Conservation (phyloP, 2,888 invertebrate species). For the Alloscopus bannaensis region DNA sequence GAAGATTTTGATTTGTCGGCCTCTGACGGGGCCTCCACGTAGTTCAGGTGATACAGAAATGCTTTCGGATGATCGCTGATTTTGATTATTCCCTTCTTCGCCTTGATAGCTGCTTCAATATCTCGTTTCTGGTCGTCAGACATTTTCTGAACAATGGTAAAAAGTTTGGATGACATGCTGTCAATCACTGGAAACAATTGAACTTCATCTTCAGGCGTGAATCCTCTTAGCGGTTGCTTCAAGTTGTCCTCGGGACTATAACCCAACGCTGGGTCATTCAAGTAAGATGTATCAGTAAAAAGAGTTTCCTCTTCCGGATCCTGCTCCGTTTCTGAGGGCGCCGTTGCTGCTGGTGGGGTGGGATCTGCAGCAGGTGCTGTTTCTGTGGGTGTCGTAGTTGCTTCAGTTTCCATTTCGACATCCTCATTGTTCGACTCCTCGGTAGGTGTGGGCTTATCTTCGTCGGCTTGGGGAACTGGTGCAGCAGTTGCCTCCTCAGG, state of each 20-base stretch:
- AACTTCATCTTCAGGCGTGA: constrained; percentile 47
- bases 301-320: not conserved
- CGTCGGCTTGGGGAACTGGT: too few species aligned
- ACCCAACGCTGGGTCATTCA: constrained; percentile 25
- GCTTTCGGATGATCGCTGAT: not conserved
- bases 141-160: constrained; percentile 59
- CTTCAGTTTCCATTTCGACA: not conserved
- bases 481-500: too few species aligned
- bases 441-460: too few species aligned
- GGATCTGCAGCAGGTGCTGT: constrained; percentile 4
- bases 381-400: constrained; percentile 3
- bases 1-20: constrained; percentile 16
- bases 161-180: constrained; percentile 53
- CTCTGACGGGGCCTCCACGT: constrained; percentile 10
- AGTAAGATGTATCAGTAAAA: constrained; percentile 23
- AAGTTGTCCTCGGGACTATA: constrained; percentile 40
- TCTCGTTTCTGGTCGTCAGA: constrained; percentile 23
- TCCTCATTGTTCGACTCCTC: too few species aligned
- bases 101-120: constrained; percentile 35
- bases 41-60: constrained; percentile 24
- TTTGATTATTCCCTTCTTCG: constrained; percentile 35
- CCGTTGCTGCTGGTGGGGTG: not conserved
- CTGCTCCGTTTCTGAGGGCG: not conserved
- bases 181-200: constrained; percentile 58
- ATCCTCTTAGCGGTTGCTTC: constrained; percentile 52